phyloP scores from a whole-genome alignment of 2,888 invertebrate genomes.

The Acleris holmiana region DNA sequence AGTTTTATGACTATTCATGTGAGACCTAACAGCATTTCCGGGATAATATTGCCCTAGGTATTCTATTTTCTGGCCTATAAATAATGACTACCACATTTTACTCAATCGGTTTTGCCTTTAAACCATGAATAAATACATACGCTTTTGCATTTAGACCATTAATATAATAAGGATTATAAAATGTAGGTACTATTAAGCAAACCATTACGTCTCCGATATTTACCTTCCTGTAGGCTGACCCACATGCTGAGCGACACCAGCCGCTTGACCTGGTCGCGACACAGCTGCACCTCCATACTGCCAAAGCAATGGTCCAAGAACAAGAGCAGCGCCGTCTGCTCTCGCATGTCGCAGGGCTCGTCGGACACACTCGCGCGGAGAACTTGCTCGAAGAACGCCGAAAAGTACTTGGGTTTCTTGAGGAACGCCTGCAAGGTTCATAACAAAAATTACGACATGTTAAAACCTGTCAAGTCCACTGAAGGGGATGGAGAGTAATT shows the following conservation, averaged over 20 bases:
- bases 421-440: constrained; percentile 87
- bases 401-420: constrained; percentile 89
- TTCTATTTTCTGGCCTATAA: too few species aligned
- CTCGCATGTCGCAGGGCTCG: constrained; percentile 82
- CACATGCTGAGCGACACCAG: constrained; percentile 97
- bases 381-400: constrained; percentile 92
- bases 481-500: too few species aligned
- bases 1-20: too few species aligned
- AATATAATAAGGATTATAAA: too few species aligned
- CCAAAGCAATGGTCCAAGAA: constrained; percentile 99
- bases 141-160: too few species aligned
- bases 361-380: constrained; percentile 89
- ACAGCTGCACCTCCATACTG: constrained; percentile 97
- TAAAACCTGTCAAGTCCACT: too few species aligned
- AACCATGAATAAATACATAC: too few species aligned
- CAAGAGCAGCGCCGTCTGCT: constrained; percentile 94
- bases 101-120: too few species aligned
- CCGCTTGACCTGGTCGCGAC: constrained; percentile 95
- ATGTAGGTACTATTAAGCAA: too few species aligned
- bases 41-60: too few species aligned
- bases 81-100: too few species aligned
- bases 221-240: constrained; percentile 93
- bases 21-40: too few species aligned
- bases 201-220: constrained; percentile 42
- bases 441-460: neutral